Percentiles rank a stretch among this genome's conserved stretches.
Conservation (phyloP, 2,113 vertebrate genomes). For the Oxyura jamaicensis region DNA sequence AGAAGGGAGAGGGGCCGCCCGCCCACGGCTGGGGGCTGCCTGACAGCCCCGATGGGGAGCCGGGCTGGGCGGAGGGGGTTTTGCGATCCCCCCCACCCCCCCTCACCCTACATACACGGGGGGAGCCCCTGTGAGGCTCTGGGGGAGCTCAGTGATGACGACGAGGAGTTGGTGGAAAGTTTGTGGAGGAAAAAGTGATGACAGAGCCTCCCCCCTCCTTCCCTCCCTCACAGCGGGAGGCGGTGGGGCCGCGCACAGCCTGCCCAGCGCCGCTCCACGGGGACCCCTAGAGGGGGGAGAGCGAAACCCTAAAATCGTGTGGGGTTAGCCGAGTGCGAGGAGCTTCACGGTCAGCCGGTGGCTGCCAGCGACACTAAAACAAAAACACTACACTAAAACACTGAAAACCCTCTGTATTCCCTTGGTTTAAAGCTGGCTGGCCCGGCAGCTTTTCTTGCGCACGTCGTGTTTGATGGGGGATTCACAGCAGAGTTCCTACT, state of each 20-base stretch:
- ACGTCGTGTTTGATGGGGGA: neutral
- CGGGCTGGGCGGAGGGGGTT: neutral
- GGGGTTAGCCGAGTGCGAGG: neutral
- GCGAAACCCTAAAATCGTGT: neutral
- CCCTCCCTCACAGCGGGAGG: neutral
- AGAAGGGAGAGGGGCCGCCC: neutral
- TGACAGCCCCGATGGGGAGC: no score
- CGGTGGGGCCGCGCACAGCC: neutral
- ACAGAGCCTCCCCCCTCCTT: no score
- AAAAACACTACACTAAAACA: no score
- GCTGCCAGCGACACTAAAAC: neutral
- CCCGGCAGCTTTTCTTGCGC: neutral
- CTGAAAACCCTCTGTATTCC: neutral
- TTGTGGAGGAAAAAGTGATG: neutral
- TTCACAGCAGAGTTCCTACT: neutral
- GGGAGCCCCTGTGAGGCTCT: neutral
- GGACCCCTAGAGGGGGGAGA: neutral
- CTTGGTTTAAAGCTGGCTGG: neutral
- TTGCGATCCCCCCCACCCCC: neutral
- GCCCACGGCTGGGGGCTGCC: neutral
- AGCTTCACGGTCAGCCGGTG: neutral
- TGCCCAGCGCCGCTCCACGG: neutral
- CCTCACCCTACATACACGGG: neutral
- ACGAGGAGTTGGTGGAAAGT: neutral
- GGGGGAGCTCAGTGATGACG: neutral